Conservation (phyloP, 2,888 invertebrate species). For the Polydrusus tereticollis region DNA sequence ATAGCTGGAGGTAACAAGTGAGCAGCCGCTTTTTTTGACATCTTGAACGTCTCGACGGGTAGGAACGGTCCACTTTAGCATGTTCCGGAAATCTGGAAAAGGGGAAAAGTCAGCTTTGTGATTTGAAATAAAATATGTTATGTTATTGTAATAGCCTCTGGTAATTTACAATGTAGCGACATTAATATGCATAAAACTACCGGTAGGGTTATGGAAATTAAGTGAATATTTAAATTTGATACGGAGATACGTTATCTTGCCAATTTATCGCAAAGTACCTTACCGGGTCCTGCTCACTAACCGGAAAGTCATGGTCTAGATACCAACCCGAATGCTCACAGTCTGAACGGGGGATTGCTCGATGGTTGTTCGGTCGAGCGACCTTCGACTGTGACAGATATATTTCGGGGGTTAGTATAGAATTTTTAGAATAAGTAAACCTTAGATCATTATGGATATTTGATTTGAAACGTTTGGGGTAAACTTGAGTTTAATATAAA, state of each 20-base stretch:
- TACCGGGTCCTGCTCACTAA: conserved; percentile 28
- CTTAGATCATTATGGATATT: too few species aligned
- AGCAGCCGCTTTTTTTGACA: conserved; percentile 52
- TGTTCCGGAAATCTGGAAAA: conserved; percentile 53
- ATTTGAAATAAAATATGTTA: too few species aligned
- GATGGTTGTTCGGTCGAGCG: neutral
- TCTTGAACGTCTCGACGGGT: conserved; percentile 63
- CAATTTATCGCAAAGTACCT: conserved; percentile 41
- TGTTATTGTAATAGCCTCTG: too few species aligned
- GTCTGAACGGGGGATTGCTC: neutral
- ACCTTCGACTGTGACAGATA: neutral
- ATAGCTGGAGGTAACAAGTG: conserved; percentile 49
- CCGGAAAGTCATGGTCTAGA: conserved; percentile 18
- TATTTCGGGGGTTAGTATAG: neutral
- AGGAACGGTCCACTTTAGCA: conserved; percentile 76
- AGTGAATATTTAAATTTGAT: conserved; percentile 5
- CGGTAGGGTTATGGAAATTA: conserved; percentile 24
- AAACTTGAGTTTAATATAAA: too few species aligned
- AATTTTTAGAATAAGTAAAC: too few species aligned
- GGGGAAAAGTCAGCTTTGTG: too few species aligned
- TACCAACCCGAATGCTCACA: neutral
- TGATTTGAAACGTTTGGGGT: too few species aligned
- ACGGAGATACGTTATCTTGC: conserved; percentile 23
- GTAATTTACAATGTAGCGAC: too few species aligned
- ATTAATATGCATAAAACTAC: conserved; percentile 36